Conservation (phyloP, 2,888 invertebrate species). For the Thera obeliscata region DNA sequence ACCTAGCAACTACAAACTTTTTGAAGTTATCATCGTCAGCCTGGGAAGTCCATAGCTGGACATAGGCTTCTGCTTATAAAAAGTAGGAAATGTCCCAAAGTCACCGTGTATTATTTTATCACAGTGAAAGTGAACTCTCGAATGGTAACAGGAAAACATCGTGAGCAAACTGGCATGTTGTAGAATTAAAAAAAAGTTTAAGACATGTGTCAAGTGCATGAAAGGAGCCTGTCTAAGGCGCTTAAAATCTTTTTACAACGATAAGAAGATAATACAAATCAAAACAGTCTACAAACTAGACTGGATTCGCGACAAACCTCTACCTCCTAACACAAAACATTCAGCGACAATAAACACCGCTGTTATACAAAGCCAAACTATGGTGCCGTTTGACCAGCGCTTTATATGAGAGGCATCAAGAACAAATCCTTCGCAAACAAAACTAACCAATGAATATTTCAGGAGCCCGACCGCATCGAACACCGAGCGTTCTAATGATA, state of each 20-base stretch:
- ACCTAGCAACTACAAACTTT: neutral
- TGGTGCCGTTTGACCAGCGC: neutral
- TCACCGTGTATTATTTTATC: too few relatives aligned
- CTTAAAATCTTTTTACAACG: neutral
- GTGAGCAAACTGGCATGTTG: too few relatives aligned
- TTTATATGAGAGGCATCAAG: conserved; percentile 48
- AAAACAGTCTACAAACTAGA: neutral
- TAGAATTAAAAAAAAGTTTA: too few relatives aligned
- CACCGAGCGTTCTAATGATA: conserved; percentile 70
- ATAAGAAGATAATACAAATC: neutral
- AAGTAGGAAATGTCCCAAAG: too few relatives aligned
- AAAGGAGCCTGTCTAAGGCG: too few relatives aligned
- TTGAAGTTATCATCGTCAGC: too few relatives aligned
- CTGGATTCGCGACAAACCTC: neutral
- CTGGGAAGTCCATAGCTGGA: too few relatives aligned
- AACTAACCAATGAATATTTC: conserved; percentile 72
- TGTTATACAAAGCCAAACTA: neutral
- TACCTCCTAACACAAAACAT: neutral
- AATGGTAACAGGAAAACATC: too few relatives aligned
- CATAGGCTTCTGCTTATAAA: too few relatives aligned
- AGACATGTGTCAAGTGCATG: too few relatives aligned
- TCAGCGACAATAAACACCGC: neutral
- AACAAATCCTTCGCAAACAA: conserved; percentile 57
- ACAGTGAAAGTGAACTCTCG: too few relatives aligned
- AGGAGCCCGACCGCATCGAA: conserved; percentile 62